A percentile compares a stretch with the other conserved stretches of the same genome.
These are phyloP conservation scores for Fragum fragum DNA, from an alignment of 2,888 invertebrate genomes.

Conservation along the genomic window DNA sequence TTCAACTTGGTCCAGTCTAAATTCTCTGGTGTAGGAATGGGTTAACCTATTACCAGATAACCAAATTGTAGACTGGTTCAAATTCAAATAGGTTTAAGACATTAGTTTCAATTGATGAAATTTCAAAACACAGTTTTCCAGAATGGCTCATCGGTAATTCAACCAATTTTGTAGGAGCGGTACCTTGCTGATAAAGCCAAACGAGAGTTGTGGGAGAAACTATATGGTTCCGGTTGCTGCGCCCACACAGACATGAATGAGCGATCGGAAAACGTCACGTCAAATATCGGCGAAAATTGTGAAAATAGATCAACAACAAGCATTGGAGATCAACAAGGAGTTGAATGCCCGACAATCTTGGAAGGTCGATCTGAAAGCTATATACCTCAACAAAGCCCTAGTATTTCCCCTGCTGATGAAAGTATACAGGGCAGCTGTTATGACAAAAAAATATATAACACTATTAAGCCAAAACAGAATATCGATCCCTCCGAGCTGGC, in stretches of 20 bases:
- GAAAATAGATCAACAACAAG: background rate
- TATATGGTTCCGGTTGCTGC: background rate
- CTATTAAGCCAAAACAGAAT: background rate
- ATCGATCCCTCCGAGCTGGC: background rate
- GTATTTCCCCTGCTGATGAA: background rate
- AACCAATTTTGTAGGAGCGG: constrained; percentile 10
- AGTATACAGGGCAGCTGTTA: background rate
- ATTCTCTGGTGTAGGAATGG: too few species aligned
- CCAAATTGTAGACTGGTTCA: too few species aligned
- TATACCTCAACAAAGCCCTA: background rate
- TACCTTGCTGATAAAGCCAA: constrained; percentile 19
- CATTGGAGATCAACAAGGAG: background rate
- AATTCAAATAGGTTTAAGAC: too few species aligned
- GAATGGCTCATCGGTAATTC: too few species aligned
- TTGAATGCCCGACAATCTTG: background rate
- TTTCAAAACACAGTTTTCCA: too few species aligned
- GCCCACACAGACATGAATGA: background rate
- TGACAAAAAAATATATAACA: background rate
- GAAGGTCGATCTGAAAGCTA: background rate
- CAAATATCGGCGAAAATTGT: background rate
- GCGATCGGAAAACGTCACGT: background rate
- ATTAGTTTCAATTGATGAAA: too few species aligned
- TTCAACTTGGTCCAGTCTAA: too few species aligned
- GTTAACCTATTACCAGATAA: too few species aligned
- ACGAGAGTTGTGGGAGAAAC: background rate